Evolutionary conservation across 2,113 vertebrate genomes (phyloP).

Genomic region (Nycticebus coucang): DNA sequence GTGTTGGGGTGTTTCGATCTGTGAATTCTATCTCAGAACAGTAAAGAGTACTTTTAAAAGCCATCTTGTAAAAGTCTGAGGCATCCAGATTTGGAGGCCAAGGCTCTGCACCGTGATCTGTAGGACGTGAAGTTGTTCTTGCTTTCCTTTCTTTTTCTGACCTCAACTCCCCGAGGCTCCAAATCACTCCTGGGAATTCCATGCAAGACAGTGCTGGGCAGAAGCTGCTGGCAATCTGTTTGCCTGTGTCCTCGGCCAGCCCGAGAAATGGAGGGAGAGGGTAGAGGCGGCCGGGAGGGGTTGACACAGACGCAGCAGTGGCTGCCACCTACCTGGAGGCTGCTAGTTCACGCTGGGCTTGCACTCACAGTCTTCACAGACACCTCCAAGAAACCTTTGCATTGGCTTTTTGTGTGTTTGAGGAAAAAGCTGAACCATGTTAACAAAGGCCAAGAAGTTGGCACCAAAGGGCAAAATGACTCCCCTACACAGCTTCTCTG

Average conservation of each 20-base stretch:
- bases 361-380: background rate
- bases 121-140: background rate
- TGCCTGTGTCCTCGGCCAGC: background rate
- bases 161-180: background rate
- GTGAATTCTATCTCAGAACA: background rate
- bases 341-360: background rate
- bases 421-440: too few relatives aligned
- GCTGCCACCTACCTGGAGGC: background rate
- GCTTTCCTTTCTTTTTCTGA: background rate
- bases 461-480: too few relatives aligned
- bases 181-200: background rate
- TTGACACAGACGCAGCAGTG: background rate
- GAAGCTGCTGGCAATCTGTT: background rate
- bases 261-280: conserved; percentile 85
- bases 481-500: too few relatives aligned
- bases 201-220: too few relatives aligned
- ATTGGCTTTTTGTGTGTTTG: too few relatives aligned
- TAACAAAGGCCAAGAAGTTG: too few relatives aligned
- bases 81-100: background rate
- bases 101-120: background rate
- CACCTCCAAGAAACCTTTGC: background rate
- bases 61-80: background rate
- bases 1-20: background rate
- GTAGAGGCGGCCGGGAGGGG: conserved; percentile 88
- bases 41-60: too few relatives aligned